A percentile compares a stretch with the other conserved stretches of the same genome.
phyloP scores from a whole-genome alignment of 2,113 vertebrate species.

The Dasyurus viverrinus region DNA sequence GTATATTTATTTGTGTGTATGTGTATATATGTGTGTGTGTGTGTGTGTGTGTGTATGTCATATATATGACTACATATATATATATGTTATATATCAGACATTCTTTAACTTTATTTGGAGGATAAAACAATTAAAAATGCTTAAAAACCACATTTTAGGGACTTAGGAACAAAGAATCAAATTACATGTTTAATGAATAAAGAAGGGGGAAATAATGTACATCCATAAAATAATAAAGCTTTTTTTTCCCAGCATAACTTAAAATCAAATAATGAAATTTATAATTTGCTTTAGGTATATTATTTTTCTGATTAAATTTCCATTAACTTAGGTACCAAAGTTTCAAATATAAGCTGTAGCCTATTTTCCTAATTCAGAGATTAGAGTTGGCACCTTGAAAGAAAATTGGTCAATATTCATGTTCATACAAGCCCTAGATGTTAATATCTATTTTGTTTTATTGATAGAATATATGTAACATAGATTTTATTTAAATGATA shows the following conservation, averaged over 20 bases:
- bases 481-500: constrained; percentile 61
- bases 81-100: neutral
- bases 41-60: no score
- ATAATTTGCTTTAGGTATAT: constrained; percentile 1
- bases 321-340: constrained; percentile 49
- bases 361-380: constrained; percentile 32
- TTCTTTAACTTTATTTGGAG: neutral
- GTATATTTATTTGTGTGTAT: neutral
- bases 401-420: constrained; percentile 46
- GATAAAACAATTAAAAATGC: neutral
- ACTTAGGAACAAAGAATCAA: constrained; percentile 4
- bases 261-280: constrained; percentile 7
- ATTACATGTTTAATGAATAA: constrained; percentile 1
- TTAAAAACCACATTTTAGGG: constrained; percentile 10
- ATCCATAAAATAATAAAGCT: constrained; percentile 13
- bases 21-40: neutral
- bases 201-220: constrained; percentile 4
- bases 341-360: constrained; percentile 32
- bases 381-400: constrained; percentile 53
- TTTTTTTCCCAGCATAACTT: constrained; percentile 1
- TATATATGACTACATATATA: no score
- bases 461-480: constrained; percentile 66
- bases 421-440: constrained; percentile 40
- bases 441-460: constrained; percentile 67
- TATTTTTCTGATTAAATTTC: constrained; percentile 59